These are phyloP conservation scores for Eustalomyia histrio DNA, from an alignment of 2,888 invertebrate species.

Conservation along the genomic window DNA sequence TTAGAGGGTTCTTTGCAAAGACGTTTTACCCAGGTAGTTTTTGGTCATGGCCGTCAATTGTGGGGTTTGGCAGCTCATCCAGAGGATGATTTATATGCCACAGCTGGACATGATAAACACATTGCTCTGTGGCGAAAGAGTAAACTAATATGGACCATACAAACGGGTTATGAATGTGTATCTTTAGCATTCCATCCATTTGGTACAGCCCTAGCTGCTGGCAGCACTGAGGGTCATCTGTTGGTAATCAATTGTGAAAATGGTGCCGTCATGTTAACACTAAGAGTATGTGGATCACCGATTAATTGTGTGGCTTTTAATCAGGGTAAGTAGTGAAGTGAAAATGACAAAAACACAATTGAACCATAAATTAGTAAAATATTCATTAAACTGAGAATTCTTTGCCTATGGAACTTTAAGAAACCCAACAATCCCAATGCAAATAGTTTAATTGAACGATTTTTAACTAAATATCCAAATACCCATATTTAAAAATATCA, in stretches of 20 bases:
- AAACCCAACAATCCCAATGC: too few relatives aligned
- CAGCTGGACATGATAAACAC: slow-evolving; percentile 94
- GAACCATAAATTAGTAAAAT: too few relatives aligned
- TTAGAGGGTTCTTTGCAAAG: slow-evolving; percentile 94
- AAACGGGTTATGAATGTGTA: slow-evolving; percentile 93
- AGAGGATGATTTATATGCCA: slow-evolving; percentile 93
- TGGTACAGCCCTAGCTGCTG: slow-evolving; percentile 92
- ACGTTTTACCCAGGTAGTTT: slow-evolving; percentile 91
- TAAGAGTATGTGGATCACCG: slow-evolving; percentile 92
- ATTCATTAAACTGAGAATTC: too few relatives aligned
- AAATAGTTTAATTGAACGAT: too few relatives aligned
- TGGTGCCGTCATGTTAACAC: slow-evolving; percentile 90
- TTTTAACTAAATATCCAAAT: too few relatives aligned
- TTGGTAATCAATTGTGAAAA: slow-evolving; percentile 92
- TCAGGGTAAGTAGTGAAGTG: slow-evolving; percentile 84
- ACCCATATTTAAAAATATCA: too few relatives aligned
- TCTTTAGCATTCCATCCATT: slow-evolving; percentile 93
- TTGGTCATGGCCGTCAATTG: slow-evolving; percentile 93
- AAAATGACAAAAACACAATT: too few relatives aligned
- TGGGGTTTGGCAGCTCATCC: slow-evolving; percentile 95
- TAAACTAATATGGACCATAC: slow-evolving; percentile 91
- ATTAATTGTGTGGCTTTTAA: slow-evolving; percentile 92
- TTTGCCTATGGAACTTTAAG: too few relatives aligned
- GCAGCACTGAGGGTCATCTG: slow-evolving; percentile 93
- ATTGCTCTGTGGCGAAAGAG: slow-evolving; percentile 95